Evolutionary conservation across 2,113 vertebrate genomes (phyloP), one percentile per base, ranked within the genome.

Genomic region (Camelus dromedarius): DNA sequence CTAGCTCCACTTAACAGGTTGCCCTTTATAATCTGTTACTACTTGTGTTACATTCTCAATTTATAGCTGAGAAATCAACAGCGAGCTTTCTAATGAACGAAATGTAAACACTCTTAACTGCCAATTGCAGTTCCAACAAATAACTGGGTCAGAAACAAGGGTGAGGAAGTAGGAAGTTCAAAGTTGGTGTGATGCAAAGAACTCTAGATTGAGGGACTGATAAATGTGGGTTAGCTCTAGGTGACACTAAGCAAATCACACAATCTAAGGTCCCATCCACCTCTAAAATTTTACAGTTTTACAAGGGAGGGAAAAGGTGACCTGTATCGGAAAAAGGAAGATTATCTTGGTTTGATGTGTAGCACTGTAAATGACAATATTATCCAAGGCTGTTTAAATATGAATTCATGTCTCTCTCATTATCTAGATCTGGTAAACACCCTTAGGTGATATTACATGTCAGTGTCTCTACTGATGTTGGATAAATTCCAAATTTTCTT

Each of bases 331-430:
- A 87, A 91, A 92, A 79, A 93, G 19, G 42, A 54, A 92, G 70
- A 77, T 56, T 82, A 85, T 58, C 35, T 83, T 77, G 75, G 70
- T 84, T 80, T 69, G 56, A 90, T 50, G 90, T 11, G 14, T 32
- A 94, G 92, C 32, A 85, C 46, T 42, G 91, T 80, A 46, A 97
- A 52, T 97, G 83, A 94, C 19, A 90, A 72, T 67, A 87, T 83
- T 91, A 86, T 20, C 58, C 15, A 56, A 50, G 38, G 50, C 80
- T 96, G 89, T 96, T 97, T 96, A 96, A 97, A 95, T 92, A 97
- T 93, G 76, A 95, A 97, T 96, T 97, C 88, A 95, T 80, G 54
- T 56, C 62, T 96, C 75, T 64, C 30, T n/a, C 92, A 83, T 91
- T 64, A 90, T 86, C 67, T 75, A 79, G 89, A 95, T 67, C 38